phyloP scores from a whole-genome alignment of 2,888 invertebrate species.

The Tenthredo livida region DNA sequence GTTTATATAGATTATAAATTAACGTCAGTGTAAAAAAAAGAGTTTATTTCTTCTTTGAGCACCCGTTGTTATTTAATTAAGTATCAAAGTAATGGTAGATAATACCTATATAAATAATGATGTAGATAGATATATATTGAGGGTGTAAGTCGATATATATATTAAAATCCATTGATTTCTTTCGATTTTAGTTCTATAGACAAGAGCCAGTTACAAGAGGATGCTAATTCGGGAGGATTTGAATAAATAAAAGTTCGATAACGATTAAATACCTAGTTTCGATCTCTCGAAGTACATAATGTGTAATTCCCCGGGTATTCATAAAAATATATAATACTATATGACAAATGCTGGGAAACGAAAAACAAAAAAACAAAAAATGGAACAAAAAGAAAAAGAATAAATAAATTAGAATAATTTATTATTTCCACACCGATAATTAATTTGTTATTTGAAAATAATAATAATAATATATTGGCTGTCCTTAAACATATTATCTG shows the following conservation, averaged over 20 bases:
- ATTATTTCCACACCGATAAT: conserved; percentile 4
- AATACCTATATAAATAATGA: background rate
- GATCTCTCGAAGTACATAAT: conserved; percentile 24
- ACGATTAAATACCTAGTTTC: conserved; percentile 43
- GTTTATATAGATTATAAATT: background rate
- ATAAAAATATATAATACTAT: background rate
- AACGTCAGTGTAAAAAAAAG: background rate
- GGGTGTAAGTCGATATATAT: background rate
- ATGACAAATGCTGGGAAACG: conserved; percentile 12
- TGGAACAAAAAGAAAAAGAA: background rate
- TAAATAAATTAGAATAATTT: background rate
- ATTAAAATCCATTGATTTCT: conserved; percentile 52
- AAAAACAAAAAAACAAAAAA: background rate
- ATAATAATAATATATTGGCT: conserved; percentile 2
- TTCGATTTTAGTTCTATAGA: conserved; percentile 53
- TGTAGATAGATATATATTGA: background rate
- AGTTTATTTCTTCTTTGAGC: background rate
- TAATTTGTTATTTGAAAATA: background rate
- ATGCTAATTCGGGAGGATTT: conserved; percentile 49
- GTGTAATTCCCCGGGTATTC: conserved; percentile 26
- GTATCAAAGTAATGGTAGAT: background rate
- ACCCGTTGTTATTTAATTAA: background rate
- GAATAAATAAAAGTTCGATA: conserved; percentile 40
- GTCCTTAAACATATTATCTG: conserved; percentile 3
- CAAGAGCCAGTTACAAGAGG: conserved; percentile 53